These are phyloP conservation scores for Lathamus discolor DNA, from an alignment of 2,113 vertebrate genomes.

Conservation along the genomic window DNA sequence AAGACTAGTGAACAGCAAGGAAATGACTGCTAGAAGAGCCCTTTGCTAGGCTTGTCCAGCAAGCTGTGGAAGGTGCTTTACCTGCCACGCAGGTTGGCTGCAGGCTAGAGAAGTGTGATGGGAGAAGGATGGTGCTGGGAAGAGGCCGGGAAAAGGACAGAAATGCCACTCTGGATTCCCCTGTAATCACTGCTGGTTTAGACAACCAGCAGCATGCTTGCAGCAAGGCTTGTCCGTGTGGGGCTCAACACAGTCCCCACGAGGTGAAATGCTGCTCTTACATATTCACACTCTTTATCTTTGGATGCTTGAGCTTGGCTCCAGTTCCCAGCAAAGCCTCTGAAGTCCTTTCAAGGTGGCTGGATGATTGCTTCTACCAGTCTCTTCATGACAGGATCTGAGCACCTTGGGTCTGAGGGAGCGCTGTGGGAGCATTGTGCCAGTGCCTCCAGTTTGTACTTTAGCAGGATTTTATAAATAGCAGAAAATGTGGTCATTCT, in stretches of 20 bases:
- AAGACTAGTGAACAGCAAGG: not conserved
- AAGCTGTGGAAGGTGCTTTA: not conserved
- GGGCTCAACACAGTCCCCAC: not conserved
- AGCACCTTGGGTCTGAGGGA: not conserved
- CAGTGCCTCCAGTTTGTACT: not conserved
- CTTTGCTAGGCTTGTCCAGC: not conserved
- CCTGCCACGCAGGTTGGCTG: not conserved
- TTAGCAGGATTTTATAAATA: not conserved
- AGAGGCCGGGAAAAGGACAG: not conserved
- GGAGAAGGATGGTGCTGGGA: not conserved
- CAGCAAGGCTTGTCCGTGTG: not conserved
- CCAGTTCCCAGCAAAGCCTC: not conserved
- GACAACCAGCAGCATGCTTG: not conserved
- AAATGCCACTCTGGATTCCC: not conserved
- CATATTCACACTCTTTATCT: accelerated
- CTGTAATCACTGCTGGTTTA: not conserved
- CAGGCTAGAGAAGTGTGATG: not conserved
- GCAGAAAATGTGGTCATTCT: not conserved
- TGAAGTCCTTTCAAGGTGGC: not conserved
- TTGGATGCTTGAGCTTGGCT: not conserved
- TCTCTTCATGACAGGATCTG: not conserved
- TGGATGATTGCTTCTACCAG: not conserved
- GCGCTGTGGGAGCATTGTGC: not conserved
- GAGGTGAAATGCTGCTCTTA: not conserved
- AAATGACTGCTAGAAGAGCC: not conserved